Evolutionary conservation across 1,140 invertebrate genomes (phyloP).

Genomic region (Odontomachus brunneus): DNA sequence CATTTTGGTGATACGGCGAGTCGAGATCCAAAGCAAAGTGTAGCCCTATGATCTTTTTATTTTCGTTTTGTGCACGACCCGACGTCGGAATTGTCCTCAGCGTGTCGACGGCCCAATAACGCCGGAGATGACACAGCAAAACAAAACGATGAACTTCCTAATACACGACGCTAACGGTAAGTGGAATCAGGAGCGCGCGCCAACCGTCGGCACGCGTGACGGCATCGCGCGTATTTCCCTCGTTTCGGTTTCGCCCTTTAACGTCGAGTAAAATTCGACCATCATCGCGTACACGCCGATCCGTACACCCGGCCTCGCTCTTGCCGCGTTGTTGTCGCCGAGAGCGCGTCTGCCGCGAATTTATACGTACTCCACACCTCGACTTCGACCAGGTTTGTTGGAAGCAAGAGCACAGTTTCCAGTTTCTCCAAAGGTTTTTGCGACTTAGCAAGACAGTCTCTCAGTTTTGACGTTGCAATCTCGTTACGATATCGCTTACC

Average conservation of each 20-base stretch:
- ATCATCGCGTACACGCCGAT: not conserved
- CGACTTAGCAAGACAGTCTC: too few species aligned
- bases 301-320: not conserved
- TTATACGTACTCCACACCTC: not conserved
- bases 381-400: not conserved
- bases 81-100: slow-evolving; percentile 68
- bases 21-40: slow-evolving; percentile 76
- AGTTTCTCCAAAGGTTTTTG: not conserved
- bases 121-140: slow-evolving; percentile 87
- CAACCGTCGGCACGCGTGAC: slow-evolving; percentile 75
- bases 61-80: slow-evolving; percentile 74
- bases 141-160: slow-evolving; percentile 88
- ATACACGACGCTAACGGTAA: slow-evolving; percentile 89
- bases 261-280: not conserved
- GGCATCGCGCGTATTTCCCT: slow-evolving; percentile 27
- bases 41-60: slow-evolving; percentile 81
- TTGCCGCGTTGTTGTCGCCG: not conserved
- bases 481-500: not conserved
- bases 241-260: not conserved
- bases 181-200: slow-evolving; percentile 81
- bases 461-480: not conserved
- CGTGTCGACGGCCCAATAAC: slow-evolving; percentile 73
- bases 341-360: not conserved
- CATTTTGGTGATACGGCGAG: slow-evolving; percentile 86
- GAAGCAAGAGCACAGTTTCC: not conserved